Evolutionary conservation across 1,140 invertebrate species (phyloP).

Genomic region (Portunus trituberculatus): DNA sequence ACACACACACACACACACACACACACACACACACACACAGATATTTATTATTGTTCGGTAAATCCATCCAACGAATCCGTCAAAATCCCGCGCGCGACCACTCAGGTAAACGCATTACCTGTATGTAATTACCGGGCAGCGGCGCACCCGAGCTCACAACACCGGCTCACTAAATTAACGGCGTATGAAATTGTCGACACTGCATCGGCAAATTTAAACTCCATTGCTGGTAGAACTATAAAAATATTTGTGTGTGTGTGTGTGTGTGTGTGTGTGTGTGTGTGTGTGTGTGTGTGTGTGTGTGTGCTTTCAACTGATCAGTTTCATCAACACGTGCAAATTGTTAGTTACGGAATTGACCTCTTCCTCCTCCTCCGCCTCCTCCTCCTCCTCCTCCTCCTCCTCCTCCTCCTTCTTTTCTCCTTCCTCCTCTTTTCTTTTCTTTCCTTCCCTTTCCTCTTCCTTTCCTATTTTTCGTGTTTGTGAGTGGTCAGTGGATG

Average conservation of each 20-base stretch:
- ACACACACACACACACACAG: background rate
- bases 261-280: conserved; percentile 18
- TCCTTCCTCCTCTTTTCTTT: background rate
- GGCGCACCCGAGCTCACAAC: background rate
- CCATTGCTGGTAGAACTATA: background rate
- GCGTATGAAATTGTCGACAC: background rate
- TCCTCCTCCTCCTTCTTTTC: background rate
- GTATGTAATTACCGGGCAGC: background rate
- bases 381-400: background rate
- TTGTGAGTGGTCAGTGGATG: background rate
- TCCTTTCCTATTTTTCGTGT: background rate
- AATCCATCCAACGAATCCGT: background rate
- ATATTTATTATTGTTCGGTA: background rate
- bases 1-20: no score
- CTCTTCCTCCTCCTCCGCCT: background rate
- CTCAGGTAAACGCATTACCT: background rate
- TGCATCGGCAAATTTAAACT: background rate
- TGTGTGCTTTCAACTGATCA: background rate
- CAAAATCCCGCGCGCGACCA: background rate
- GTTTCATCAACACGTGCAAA: background rate
- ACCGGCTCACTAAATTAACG: background rate
- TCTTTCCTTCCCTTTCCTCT: background rate
- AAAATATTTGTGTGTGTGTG: conserved; percentile 23
- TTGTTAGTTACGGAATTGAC: background rate
- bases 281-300: conserved; percentile 13